These are phyloP conservation scores for Dipodomys ordii DNA, from an alignment of 2,113 vertebrate genomes.

Conservation along the genomic window DNA sequence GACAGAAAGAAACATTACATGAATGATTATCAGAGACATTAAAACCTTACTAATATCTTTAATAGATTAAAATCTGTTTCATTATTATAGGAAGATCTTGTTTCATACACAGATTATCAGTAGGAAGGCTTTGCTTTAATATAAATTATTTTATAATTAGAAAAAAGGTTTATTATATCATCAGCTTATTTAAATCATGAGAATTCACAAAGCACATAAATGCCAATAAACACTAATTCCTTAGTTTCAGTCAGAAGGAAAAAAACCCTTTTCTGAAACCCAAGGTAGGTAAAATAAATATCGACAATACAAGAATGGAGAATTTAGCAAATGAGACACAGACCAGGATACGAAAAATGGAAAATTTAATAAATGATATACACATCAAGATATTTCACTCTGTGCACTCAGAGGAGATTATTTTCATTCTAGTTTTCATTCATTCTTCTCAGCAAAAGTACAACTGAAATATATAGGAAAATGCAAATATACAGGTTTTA, in stretches of 20 bases:
- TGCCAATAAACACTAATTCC: not conserved
- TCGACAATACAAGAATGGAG: slow-evolving; percentile 59
- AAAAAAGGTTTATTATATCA: not conserved
- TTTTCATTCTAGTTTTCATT: not conserved
- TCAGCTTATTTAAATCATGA: slow-evolving; percentile 23
- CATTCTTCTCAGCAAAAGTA: slow-evolving; percentile 4
- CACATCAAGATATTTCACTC: not conserved
- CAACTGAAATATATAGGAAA: not conserved
- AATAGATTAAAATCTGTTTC: slow-evolving; percentile 70
- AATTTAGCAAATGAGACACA: slow-evolving; percentile 44
- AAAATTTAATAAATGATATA: slow-evolving; percentile 49
- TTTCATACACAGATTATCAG: not conserved
- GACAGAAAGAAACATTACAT: not conserved
- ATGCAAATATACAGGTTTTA: not conserved
- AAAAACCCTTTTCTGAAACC: slow-evolving; percentile 18
- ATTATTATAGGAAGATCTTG: not conserved
- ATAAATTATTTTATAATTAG: not conserved
- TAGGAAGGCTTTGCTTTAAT: slow-evolving; percentile 48
- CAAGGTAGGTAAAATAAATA: not conserved
- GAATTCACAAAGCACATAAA: not conserved
- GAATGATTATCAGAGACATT: slow-evolving; percentile 28
- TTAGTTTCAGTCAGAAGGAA: slow-evolving; percentile 41
- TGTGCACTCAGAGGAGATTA: not conserved
- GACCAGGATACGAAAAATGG: not conserved
- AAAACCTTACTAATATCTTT: slow-evolving; percentile 45